Conservation (phyloP, 2,113 vertebrate genomes). For the Daphoenositta chrysoptera region DNA sequence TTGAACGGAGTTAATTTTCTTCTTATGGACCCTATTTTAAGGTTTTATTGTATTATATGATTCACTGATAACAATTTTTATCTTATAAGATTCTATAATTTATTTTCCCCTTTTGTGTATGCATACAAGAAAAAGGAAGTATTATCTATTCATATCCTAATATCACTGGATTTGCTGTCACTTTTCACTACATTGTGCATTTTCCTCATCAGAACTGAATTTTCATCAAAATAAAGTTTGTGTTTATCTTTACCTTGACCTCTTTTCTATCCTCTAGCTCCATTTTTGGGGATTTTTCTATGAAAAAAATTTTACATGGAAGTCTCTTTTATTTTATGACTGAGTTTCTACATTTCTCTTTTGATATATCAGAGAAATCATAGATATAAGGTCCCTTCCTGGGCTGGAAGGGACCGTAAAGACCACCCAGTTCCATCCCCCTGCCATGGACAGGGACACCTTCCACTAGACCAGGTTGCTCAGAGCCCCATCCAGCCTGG, state of each 20-base stretch:
- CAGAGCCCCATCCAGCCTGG: not conserved
- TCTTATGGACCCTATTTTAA: not conserved
- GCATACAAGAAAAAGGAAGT: not conserved
- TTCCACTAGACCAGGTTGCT: fast-evolving
- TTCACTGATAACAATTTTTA: not conserved
- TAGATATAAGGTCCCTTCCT: too few species aligned
- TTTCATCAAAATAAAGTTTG: not conserved
- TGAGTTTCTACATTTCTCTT: not conserved
- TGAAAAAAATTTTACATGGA: not conserved
- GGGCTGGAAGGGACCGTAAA: not conserved
- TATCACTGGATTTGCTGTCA: not conserved
- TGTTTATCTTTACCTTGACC: not conserved
- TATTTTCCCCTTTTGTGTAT: not conserved
- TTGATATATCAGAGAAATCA: not conserved
- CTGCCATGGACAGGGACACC: fast-evolving
- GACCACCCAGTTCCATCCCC: not conserved
- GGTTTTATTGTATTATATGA: not conserved
- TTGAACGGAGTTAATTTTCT: not conserved
- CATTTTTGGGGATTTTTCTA: fast-evolving
- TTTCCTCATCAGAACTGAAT: not conserved
- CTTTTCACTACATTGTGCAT: not conserved
- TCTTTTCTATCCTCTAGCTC: not conserved
- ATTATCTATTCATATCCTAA: not conserved
- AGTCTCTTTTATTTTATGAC: not conserved
- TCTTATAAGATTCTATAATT: not conserved